These are phyloP conservation scores for Tanypteryx hageni DNA, from an alignment of 2,888 invertebrate genomes.

Conservation along the genomic window DNA sequence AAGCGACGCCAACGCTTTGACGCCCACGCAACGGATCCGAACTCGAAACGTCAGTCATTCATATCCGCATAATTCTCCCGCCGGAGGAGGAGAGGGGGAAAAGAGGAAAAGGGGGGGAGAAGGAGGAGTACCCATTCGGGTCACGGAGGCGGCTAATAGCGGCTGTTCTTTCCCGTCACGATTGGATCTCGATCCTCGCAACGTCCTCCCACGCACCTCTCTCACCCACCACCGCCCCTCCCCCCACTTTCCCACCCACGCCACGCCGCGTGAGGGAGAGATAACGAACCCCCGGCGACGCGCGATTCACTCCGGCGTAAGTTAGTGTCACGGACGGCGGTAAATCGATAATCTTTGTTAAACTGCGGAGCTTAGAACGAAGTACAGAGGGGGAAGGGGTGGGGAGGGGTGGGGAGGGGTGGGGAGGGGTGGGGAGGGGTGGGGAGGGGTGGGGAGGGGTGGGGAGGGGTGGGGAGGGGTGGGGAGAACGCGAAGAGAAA, in stretches of 20 bases:
- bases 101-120: no score
- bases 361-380: neutral
- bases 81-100: no score
- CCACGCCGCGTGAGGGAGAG: neutral
- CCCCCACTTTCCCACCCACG: neutral
- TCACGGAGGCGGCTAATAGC: no score
- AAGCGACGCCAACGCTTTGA: neutral
- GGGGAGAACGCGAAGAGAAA: neutral
- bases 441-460: neutral
- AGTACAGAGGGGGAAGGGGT: neutral
- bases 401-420: neutral
- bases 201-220: neutral
- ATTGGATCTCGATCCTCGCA: neutral
- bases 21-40: neutral
- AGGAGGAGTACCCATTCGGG: no score
- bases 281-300: conserved; percentile 8
- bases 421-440: neutral
- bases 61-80: neutral
- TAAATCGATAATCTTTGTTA: conserved; percentile 29
- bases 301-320: conserved; percentile 32
- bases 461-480: neutral
- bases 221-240: neutral
- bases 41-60: neutral
- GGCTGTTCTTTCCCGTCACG: neutral
- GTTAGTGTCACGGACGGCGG: conserved; percentile 32